Evolutionary conservation across 2,113 vertebrate species (phyloP).

Genomic region (Haemorhous mexicanus): DNA sequence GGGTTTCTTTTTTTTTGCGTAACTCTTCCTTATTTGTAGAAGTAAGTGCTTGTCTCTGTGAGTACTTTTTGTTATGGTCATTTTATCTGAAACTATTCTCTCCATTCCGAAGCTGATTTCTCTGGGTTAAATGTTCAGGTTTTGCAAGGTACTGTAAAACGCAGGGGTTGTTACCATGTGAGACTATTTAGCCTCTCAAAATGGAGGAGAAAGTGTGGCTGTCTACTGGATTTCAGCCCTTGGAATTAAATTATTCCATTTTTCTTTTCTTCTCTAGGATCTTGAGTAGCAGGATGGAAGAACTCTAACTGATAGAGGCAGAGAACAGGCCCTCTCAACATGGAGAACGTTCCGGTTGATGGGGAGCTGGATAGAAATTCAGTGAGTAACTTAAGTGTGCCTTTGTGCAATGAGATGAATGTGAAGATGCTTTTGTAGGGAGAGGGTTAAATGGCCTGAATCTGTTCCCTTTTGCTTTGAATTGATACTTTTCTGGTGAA

Average conservation of each 20-base stretch:
- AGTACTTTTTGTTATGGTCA: background rate
- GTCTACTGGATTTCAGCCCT: background rate
- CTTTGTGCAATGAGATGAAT: background rate
- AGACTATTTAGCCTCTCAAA: background rate
- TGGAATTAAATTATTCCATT: background rate
- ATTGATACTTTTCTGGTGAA: background rate
- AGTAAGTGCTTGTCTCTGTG: background rate
- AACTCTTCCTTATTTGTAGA: background rate
- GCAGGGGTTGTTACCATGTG: background rate
- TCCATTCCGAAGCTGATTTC: background rate
- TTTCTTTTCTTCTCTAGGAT: slow-evolving; percentile 18
- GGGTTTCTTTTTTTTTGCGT: background rate
- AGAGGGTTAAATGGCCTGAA: background rate
- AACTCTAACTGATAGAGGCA: slow-evolving; percentile 28
- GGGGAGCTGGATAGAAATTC: slow-evolving; percentile 71
- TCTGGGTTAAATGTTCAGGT: background rate
- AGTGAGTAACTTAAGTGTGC: slow-evolving; percentile 67
- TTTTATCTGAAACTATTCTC: background rate
- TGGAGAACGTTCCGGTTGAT: slow-evolving; percentile 68
- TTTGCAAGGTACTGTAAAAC: background rate
- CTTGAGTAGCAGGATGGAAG: slow-evolving; percentile 54
- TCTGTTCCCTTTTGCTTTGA: background rate
- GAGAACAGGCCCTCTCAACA: slow-evolving; percentile 53
- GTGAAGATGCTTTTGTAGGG: background rate
- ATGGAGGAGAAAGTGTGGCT: background rate